Evolutionary conservation across 2,888 invertebrate genomes (phyloP).

Genomic region (Tineola bisselliella): DNA sequence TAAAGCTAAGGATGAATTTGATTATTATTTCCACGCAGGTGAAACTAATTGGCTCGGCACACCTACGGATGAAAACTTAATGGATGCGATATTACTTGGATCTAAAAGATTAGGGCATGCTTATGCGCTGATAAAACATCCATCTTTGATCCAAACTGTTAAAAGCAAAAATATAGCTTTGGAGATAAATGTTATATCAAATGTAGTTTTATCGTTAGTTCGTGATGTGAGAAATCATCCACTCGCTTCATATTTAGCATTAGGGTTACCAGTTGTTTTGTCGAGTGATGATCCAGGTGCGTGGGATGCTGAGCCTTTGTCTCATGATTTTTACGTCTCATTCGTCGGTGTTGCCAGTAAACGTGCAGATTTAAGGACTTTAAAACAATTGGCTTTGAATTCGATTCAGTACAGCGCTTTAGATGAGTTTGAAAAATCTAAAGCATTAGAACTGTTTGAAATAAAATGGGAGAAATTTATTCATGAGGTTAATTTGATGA

Average conservation of each 20-base stretch:
- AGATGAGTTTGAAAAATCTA: conserved; percentile 28
- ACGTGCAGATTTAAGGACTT: conserved; percentile 72
- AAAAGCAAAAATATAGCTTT: conserved; percentile 72
- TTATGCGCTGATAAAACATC: conserved; percentile 78
- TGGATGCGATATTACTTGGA: conserved; percentile 80
- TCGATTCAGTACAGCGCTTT: conserved; percentile 76
- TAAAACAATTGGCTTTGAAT: conserved; percentile 80
- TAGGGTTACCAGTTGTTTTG: conserved; percentile 76
- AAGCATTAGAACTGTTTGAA: conserved; percentile 29
- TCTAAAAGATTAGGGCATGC: conserved; percentile 83
- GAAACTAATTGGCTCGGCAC: conserved; percentile 80
- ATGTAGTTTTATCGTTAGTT: conserved; percentile 76
- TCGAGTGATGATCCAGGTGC: conserved; percentile 83
- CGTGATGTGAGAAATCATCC: conserved; percentile 83
- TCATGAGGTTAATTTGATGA: conserved; percentile 18
- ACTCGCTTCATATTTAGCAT: conserved; percentile 70
- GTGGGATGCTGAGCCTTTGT: conserved; percentile 78
- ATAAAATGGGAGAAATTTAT: conserved; percentile 44
- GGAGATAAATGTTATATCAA: conserved; percentile 84
- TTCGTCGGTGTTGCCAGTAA: conserved; percentile 79
- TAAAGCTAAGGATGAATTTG: conserved; percentile 57
- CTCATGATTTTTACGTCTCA: conserved; percentile 81
- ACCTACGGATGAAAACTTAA: conserved; percentile 74
- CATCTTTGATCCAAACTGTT: conserved; percentile 66
- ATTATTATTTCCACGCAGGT: conserved; percentile 81